These are phyloP conservation scores for Actinemys pallida DNA, from an alignment of 2,113 vertebrate genomes.

Conservation along the genomic window DNA sequence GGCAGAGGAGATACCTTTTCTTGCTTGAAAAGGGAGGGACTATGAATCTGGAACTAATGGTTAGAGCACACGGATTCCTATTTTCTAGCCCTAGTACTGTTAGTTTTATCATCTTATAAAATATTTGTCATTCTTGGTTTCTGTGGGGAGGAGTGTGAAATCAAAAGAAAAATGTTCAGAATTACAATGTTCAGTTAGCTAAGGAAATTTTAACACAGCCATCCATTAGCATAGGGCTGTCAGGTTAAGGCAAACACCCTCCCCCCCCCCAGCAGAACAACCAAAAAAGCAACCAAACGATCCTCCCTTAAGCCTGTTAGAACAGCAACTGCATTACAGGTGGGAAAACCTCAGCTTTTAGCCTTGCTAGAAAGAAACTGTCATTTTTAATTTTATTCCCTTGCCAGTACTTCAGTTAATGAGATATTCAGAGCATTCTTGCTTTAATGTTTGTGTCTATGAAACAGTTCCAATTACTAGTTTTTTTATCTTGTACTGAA, in stretches of 20 bases:
- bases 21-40: background rate
- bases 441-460: background rate
- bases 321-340: background rate
- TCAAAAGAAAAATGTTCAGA: background rate
- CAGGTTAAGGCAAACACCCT: background rate
- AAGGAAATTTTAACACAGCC: constrained; percentile 16
- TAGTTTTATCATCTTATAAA: constrained; percentile 1
- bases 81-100: background rate
- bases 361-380: background rate
- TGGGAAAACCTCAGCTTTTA: constrained; percentile 19
- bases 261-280: background rate
- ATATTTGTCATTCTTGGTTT: constrained; percentile 1
- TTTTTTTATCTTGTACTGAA: background rate
- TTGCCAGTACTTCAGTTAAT: background rate
- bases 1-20: background rate
- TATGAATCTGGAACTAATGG: background rate
- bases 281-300: background rate
- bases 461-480: background rate
- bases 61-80: background rate
- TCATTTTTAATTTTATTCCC: constrained; percentile 4
- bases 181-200: constrained; percentile 5
- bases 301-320: constrained; percentile 1
- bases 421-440: background rate
- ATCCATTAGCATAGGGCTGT: constrained; percentile 27
- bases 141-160: background rate